These are phyloP conservation scores for Engystomops pustulosus DNA, from an alignment of 2,113 vertebrate genomes.

Conservation along the genomic window DNA sequence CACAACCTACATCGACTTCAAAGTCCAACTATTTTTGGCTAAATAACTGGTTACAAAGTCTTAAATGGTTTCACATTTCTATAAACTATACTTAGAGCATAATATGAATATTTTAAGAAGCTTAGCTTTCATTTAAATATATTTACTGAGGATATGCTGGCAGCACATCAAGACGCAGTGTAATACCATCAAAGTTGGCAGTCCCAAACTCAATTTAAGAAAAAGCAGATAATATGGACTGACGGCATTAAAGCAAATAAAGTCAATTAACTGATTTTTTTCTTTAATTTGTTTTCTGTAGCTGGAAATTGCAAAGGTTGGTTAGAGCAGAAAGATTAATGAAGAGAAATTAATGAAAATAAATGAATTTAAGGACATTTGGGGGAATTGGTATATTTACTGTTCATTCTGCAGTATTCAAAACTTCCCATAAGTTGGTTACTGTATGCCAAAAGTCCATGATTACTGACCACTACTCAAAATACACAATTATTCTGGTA, in stretches of 20 bases:
- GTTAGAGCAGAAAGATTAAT: constrained; percentile 69
- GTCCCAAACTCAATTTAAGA: constrained; percentile 83
- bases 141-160: constrained; percentile 84
- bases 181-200: constrained; percentile 82
- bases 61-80: constrained; percentile 84
- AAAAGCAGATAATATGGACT: constrained; percentile 80
- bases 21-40: constrained; percentile 74
- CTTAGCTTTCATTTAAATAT: constrained; percentile 91
- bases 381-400: constrained; percentile 28
- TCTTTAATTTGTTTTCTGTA: constrained; percentile 77
- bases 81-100: constrained; percentile 84
- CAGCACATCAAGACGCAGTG: constrained; percentile 79
- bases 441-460: background rate
- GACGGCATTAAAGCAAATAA: constrained; percentile 84
- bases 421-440: constrained; percentile 16
- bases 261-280: constrained; percentile 81
- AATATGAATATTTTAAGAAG: constrained; percentile 92
- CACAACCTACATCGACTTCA: constrained; percentile 58
- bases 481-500: no score
- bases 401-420: background rate
- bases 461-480: no score
- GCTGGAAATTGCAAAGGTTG: constrained; percentile 73
- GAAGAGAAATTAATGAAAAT: constrained; percentile 71
- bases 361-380: constrained; percentile 60
- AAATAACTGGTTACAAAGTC: constrained; percentile 77